phyloP scores from a whole-genome alignment of 2,113 vertebrate species.

The Loxodonta africana region DNA sequence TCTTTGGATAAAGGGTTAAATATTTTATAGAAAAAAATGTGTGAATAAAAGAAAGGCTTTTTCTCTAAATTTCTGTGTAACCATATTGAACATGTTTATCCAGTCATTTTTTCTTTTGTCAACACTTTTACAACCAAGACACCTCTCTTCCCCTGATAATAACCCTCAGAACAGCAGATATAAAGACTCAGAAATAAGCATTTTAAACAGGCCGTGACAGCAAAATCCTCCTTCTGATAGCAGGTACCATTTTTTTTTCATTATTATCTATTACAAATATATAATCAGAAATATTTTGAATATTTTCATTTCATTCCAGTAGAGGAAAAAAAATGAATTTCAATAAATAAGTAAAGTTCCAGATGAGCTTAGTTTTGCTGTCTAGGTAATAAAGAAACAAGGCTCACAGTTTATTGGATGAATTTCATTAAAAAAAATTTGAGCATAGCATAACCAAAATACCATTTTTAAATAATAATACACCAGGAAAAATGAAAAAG shows the following conservation, averaged over 20 bases:
- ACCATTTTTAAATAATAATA: conserved; percentile 24
- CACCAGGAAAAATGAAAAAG: not conserved
- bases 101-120: not conserved
- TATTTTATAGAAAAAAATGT: not conserved
- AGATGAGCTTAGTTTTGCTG: not conserved
- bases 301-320: not conserved
- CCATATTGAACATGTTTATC: not conserved
- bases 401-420: not conserved
- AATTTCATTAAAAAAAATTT: conserved; percentile 14
- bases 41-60: not conserved
- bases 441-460: not conserved
- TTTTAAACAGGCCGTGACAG: not conserved
- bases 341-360: not conserved
- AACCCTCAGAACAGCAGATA: not conserved
- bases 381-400: conserved; percentile 1
- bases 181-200: conserved; percentile 23
- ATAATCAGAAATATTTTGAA: not conserved
- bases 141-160: not conserved
- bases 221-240: not conserved
- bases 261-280: conserved; percentile 23
- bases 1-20: not conserved
- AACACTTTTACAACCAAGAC: not conserved
- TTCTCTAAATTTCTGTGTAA: not conserved
- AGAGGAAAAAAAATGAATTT: not conserved
- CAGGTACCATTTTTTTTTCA: not conserved